Base-by-base conservation (phyloP, 1,140 invertebrate species). In the Rhagoletis pomonella region DNA sequence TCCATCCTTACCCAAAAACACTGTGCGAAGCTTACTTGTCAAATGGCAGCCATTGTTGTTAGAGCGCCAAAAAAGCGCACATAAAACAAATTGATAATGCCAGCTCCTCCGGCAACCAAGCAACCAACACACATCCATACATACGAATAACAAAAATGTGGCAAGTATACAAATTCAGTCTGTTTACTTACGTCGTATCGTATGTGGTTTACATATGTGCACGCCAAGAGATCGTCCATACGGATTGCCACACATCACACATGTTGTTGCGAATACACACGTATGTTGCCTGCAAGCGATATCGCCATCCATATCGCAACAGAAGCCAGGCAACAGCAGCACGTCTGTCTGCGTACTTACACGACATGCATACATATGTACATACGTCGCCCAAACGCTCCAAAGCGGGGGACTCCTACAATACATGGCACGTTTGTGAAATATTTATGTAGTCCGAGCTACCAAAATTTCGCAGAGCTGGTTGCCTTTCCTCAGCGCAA, bases 241-340 rank as follows among this genome's bases (percentile, higher is more conserved):
- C 90, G 91, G 90, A 91, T 90, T 90, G 90, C 88, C 91, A 91
- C 91, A 92, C 88, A 92, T 92, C 91, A 92, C 91, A 92, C 91
- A 92, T 92, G 91, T 92, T 92, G 89, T 91, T 90, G 89, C 90
- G 91, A 92, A 90, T 91, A 92, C 91, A 90, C 91, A 92, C 91
- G 91, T 92, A 92, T 92, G 91, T 92, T 92, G 91, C 91, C 90
- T 92, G 91, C 91, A 92, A 92, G 91, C 91, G 91, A 92, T 91
- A 87, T 87, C 64, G 64, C 86, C 29, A 87, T 59, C 19, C 84
- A 59, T 85, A 85, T 85, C 84, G 59, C 59, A 85, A 59, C 84
- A 62, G 55, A 59, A 59, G 47, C 17, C 50, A 47, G 64, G 64
- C 64, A 67, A 42, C 67, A 73, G 55, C 58, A 59, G 58, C 84